A percentile compares a stretch with the other conserved stretches of the same genome.
Conservation (phyloP, 2,797 vertebrate species). For the Myotis pilosus region DNA sequence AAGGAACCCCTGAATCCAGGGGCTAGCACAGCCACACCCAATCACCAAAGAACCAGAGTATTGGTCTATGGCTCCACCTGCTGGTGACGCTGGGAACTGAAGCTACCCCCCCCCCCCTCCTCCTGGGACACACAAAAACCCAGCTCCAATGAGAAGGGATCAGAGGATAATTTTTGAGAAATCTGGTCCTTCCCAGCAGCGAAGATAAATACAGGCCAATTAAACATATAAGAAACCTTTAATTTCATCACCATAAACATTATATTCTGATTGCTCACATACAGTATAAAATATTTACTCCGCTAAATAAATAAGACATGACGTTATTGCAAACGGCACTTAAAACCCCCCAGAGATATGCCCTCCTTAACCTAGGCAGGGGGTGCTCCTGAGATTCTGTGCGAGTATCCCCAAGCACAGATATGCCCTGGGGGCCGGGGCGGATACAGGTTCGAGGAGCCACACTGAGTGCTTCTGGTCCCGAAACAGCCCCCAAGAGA, state of each 20-base stretch:
- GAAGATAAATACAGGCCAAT: conserved; percentile 19
- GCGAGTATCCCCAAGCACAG: conserved; percentile 31
- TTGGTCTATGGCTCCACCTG: conserved; percentile 59
- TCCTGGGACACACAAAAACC: neutral
- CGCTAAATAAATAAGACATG: conserved; percentile 84
- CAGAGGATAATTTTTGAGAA: neutral
- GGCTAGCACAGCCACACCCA: neutral
- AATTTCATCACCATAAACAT: conserved; percentile 78
- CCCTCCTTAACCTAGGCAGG: neutral
- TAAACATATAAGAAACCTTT: conserved; percentile 74
- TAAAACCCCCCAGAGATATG: conserved; percentile 52
- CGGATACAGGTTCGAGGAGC: neutral
- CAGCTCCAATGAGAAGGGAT: neutral
- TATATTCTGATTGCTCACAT: conserved; percentile 77
- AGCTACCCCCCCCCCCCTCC: fast-evolving
- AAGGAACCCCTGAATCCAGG: fast-evolving
- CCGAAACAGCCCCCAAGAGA: neutral
- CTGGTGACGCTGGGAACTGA: conserved; percentile 29
- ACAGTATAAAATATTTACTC: conserved; percentile 84
- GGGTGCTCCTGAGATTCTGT: conserved; percentile 72
- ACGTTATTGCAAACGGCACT: conserved; percentile 73
- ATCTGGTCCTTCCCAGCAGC: neutral
- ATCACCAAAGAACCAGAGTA: too few species aligned
- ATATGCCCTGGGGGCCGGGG: neutral
- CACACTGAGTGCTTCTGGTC: conserved; percentile 54